Percentiles rank a stretch among this genome's conserved stretches.
Evolutionary conservation across 2,113 vertebrate genomes (phyloP).

Genomic region (Blennius ocellaris): DNA sequence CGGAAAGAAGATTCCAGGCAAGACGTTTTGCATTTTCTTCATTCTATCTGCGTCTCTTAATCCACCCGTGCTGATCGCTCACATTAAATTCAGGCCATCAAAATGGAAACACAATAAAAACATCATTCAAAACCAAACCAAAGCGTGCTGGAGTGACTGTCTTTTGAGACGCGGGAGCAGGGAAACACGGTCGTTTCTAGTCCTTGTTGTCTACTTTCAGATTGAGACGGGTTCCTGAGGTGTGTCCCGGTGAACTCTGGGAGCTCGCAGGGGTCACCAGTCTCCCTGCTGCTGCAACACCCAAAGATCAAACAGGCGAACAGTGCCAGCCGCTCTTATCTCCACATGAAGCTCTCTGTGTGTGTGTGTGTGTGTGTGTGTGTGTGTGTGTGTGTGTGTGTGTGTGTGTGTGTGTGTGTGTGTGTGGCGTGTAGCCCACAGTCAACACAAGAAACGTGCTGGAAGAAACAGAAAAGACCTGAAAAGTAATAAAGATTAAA

Average conservation of each 20-base stretch:
- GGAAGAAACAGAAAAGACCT: too few relatives aligned
- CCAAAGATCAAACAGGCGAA: slow-evolving; percentile 44
- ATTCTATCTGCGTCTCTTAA: too few relatives aligned
- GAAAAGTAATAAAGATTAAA: too few relatives aligned
- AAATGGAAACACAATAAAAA: too few relatives aligned
- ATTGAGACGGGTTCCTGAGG: background rate
- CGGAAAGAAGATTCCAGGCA: background rate
- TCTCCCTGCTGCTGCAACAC: slow-evolving; percentile 17
- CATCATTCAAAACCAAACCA: too few relatives aligned
- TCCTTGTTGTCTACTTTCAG: background rate
- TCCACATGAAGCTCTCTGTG: slow-evolving; percentile 39
- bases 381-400: too few relatives aligned
- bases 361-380: slow-evolving; percentile 28
- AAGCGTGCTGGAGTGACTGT: too few relatives aligned
- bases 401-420: slow-evolving; percentile 16
- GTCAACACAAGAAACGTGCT: background rate
- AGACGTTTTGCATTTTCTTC: too few relatives aligned
- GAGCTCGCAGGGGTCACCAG: background rate
- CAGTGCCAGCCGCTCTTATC: slow-evolving; percentile 59
- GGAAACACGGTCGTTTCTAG: background rate
- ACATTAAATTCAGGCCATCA: too few relatives aligned
- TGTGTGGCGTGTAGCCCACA: too few relatives aligned
- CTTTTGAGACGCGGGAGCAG: background rate
- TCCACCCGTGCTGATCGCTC: too few relatives aligned
- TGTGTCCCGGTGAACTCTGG: background rate